Conservation (phyloP, 2,888 invertebrate species). For the Himalopsyche japonica region DNA sequence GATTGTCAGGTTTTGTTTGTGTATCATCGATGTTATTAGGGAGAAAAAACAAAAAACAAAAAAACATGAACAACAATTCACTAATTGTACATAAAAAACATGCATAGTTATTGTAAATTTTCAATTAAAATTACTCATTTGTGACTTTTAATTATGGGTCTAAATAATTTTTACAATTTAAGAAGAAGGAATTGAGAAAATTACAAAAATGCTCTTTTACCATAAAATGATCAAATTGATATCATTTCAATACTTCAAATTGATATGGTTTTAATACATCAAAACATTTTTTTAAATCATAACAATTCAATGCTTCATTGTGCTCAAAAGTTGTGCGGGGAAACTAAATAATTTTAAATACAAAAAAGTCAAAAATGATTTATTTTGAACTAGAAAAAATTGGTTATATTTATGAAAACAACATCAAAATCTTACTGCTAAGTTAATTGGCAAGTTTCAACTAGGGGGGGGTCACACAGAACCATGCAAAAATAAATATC, state of each 20-base stretch:
- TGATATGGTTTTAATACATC: too few species aligned
- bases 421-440: neutral
- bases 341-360: too few species aligned
- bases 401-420: neutral
- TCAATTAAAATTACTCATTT: neutral
- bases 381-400: too few species aligned
- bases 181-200: too few species aligned
- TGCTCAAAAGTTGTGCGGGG: too few species aligned
- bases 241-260: too few species aligned
- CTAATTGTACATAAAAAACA: neutral
- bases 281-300: too few species aligned
- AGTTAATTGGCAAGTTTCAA: neutral
- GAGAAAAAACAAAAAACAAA: neutral
- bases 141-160: neutral
- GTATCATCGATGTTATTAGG: neutral
- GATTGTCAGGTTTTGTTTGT: neutral
- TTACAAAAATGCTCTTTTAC: too few species aligned
- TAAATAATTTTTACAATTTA: too few species aligned
- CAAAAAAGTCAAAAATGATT: neutral
- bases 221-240: too few species aligned
- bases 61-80: neutral
- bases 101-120: neutral
- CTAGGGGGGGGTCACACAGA: neutral
- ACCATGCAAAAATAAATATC: neutral
- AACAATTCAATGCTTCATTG: too few species aligned